These are phyloP conservation scores for Gyps fulvus DNA, from an alignment of 2,113 vertebrate species.

Conservation along the genomic window DNA sequence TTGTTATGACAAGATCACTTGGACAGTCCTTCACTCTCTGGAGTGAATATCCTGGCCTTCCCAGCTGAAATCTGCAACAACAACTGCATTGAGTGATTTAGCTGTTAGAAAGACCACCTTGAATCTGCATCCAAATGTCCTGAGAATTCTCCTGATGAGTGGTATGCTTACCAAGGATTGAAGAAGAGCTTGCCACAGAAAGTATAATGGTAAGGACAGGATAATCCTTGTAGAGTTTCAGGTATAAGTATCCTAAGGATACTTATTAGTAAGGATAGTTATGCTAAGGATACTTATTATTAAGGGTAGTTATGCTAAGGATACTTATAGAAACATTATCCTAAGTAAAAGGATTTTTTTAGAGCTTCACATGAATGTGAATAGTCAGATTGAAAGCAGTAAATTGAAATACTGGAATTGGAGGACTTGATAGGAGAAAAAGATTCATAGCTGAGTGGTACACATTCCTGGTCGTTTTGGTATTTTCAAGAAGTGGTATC, in stretches of 20 bases:
- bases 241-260: background rate
- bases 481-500: background rate
- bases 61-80: background rate
- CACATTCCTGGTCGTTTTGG: fast-evolving
- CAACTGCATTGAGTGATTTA: background rate
- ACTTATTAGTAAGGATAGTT: background rate
- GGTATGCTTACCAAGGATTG: background rate
- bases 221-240: background rate
- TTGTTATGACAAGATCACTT: background rate
- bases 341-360: background rate
- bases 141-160: background rate
- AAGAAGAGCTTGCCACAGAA: background rate
- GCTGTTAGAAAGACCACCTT: background rate
- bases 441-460: background rate
- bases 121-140: background rate
- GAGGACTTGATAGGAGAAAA: background rate
- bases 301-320: background rate
- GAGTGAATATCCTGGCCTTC: background rate
- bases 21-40: background rate
- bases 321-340: background rate
- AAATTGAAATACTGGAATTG: background rate
- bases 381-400: background rate
- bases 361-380: background rate
- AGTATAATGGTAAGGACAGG: background rate
- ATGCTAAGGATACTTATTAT: background rate